Conservation (phyloP, 1,140 invertebrate genomes). For the Drosophila ambigua region DNA sequence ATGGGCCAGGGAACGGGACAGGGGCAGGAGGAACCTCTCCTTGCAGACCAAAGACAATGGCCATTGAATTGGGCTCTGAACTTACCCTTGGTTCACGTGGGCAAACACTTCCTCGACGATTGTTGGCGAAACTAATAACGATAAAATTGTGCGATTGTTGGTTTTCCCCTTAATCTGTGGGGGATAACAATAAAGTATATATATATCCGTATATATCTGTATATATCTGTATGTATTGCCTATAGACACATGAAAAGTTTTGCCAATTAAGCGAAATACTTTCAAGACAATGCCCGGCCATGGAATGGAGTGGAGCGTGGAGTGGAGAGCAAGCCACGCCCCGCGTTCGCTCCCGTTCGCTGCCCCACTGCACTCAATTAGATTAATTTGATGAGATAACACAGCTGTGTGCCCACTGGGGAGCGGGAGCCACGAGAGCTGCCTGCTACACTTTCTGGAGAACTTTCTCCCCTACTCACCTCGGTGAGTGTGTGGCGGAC, state of each 20-base stretch:
- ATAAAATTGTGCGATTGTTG: slow-evolving; percentile 84
- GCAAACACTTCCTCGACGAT: slow-evolving; percentile 75
- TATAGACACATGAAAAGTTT: slow-evolving; percentile 75
- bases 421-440: too few species aligned
- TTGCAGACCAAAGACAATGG: slow-evolving; percentile 54
- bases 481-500: slow-evolving; percentile 89
- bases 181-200: slow-evolving; percentile 77
- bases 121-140: slow-evolving; percentile 83
- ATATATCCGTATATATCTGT: not conserved
- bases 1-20: not conserved
- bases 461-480: slow-evolving; percentile 63
- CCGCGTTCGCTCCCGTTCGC: not conserved
- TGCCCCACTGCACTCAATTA: slow-evolving; percentile 68
- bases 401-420: slow-evolving; percentile 20
- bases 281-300: slow-evolving; percentile 43
- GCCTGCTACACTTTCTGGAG: too few species aligned
- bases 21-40: too few species aligned
- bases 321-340: not conserved
- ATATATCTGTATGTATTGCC: slow-evolving; percentile 39
- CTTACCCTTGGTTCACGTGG: slow-evolving; percentile 77
- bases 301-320: slow-evolving; percentile 5
- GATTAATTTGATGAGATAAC: slow-evolving; percentile 71
- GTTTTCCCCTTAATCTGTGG: slow-evolving; percentile 83
- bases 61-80: slow-evolving; percentile 38
- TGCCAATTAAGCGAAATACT: slow-evolving; percentile 78